Percentiles rank a stretch among this genome's conserved stretches.
These are phyloP conservation scores for Corbicula japonica DNA, from an alignment of 2,888 invertebrate species.

Conservation along the genomic window DNA sequence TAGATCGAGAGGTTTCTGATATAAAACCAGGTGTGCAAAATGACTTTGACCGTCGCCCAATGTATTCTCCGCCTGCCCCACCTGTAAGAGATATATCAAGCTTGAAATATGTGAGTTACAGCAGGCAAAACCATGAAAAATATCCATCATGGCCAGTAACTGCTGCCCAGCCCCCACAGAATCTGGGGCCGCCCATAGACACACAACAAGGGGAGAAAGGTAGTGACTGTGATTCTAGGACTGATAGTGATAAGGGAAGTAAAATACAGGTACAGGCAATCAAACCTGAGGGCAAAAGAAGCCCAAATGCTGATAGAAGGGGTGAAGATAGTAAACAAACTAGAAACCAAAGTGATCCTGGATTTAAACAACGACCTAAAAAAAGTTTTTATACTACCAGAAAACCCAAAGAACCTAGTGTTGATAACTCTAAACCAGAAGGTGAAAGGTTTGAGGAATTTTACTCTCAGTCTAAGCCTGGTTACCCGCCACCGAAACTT, in stretches of 20 bases:
- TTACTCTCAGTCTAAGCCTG: constrained; percentile 77
- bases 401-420: constrained; percentile 51
- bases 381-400: constrained; percentile 62
- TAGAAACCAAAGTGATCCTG: constrained; percentile 80
- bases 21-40: constrained; percentile 60
- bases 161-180: constrained; percentile 88
- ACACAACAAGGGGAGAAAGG: constrained; percentile 76
- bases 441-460: constrained; percentile 75
- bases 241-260: constrained; percentile 40
- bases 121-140: constrained; percentile 91
- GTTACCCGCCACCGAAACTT: constrained; percentile 86
- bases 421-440: constrained; percentile 61
- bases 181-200: constrained; percentile 87
- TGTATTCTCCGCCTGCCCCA: constrained; percentile 83
- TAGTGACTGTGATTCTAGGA: constrained; percentile 39
- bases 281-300: constrained; percentile 89
- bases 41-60: constrained; percentile 62
- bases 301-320: constrained; percentile 71
- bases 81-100: constrained; percentile 91
- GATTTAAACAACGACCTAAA: constrained; percentile 74
- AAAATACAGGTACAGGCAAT: constrained; percentile 88
- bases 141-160: constrained; percentile 92
- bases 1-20: constrained; percentile 63
- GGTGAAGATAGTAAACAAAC: constrained; percentile 71
- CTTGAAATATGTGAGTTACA: constrained; percentile 90